Evolutionary conservation across 2,113 vertebrate genomes (phyloP).

Genomic region (Dicaeum eximium): DNA sequence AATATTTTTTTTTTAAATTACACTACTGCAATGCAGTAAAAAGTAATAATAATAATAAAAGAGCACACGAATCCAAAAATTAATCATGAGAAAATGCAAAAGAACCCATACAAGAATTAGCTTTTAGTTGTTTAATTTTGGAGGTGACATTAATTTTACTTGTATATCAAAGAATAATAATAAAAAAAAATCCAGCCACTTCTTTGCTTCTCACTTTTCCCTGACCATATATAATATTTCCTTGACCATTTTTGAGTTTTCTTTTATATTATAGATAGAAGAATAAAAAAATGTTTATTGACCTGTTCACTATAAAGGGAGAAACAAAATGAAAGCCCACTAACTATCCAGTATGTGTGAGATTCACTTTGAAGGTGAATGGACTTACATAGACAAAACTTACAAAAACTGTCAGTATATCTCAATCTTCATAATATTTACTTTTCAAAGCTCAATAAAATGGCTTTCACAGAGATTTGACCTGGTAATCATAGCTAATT

Average conservation of each 20-base stretch:
- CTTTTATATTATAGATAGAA: background rate
- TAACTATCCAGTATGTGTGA: background rate
- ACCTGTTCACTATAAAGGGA: background rate
- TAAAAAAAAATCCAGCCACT: background rate
- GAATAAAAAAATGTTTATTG: background rate
- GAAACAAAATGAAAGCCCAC: background rate
- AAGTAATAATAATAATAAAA: background rate
- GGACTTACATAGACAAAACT: background rate
- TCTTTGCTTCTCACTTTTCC: background rate
- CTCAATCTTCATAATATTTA: background rate
- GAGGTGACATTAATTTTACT: background rate
- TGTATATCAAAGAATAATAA: background rate
- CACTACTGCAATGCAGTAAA: background rate
- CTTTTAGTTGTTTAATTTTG: background rate
- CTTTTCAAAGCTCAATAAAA: background rate
- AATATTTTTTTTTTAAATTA: background rate
- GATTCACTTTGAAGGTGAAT: background rate
- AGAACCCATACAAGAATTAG: background rate
- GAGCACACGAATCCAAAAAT: background rate
- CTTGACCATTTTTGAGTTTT: background rate
- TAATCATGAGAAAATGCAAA: background rate
- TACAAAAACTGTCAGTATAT: background rate
- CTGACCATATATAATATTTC: background rate
- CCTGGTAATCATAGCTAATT: background rate
- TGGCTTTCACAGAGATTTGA: background rate